phyloP scores from a whole-genome alignment of 2,888 invertebrate genomes.

The Napeogenes inachia region DNA sequence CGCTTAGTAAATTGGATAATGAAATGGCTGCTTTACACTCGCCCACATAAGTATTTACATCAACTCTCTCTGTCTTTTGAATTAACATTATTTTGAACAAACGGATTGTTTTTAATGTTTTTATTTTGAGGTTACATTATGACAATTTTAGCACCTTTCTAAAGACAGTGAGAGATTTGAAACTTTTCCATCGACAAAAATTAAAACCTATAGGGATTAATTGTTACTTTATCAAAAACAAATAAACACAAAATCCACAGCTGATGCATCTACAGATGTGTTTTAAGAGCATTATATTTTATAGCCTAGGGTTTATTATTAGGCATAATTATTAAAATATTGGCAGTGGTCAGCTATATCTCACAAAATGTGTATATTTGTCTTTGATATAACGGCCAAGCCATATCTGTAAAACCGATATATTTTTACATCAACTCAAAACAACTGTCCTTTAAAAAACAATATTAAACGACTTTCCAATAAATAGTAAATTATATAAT shows the following conservation, averaged over 20 bases:
- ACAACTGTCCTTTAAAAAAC: slow-evolving; percentile 39
- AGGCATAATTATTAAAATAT: background rate
- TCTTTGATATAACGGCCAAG: background rate
- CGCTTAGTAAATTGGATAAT: too few species aligned
- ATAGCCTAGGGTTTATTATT: too few species aligned
- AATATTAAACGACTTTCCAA: slow-evolving; percentile 60
- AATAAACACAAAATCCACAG: slow-evolving; percentile 14
- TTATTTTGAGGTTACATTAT: background rate
- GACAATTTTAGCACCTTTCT: slow-evolving; percentile 52
- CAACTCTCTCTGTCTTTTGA: slow-evolving; percentile 57
- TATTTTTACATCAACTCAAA: slow-evolving; percentile 31
- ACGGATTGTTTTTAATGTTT: background rate
- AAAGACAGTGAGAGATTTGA: slow-evolving; percentile 67
- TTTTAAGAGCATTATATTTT: too few species aligned
- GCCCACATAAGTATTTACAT: slow-evolving; percentile 61
- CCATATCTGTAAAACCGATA: background rate
- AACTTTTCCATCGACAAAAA: slow-evolving; percentile 71
- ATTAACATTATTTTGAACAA: too few species aligned
- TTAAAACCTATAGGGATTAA: slow-evolving; percentile 54
- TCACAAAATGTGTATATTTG: background rate
- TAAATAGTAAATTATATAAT: slow-evolving; percentile 56
- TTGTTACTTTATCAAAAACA: slow-evolving; percentile 26
- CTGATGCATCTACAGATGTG: background rate
- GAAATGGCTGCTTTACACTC: slow-evolving; percentile 37
- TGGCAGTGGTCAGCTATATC: slow-evolving; percentile 1